These are phyloP conservation scores for Cyprichromis sp. DNA, from an alignment of 2,113 vertebrate species.

Conservation along the genomic window DNA sequence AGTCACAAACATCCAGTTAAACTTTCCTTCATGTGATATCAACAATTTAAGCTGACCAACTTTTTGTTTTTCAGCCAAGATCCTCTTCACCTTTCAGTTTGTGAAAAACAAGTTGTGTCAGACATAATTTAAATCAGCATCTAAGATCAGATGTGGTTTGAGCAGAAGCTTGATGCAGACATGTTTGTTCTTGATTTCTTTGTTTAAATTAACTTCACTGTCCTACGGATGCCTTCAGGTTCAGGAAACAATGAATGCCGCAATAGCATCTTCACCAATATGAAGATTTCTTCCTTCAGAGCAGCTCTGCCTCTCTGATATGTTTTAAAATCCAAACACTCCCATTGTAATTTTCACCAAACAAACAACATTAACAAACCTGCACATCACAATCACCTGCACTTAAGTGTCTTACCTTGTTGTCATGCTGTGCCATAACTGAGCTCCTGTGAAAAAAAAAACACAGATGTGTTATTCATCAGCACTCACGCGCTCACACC, in stretches of 20 bases:
- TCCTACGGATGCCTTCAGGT: background rate
- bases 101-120: background rate
- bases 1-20: background rate
- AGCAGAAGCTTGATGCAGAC: background rate
- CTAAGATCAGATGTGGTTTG: background rate
- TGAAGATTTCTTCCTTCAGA: background rate
- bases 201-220: background rate
- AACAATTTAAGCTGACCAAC: background rate
- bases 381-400: background rate
- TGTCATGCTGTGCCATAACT: conserved; percentile 78
- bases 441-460: conserved; percentile 65
- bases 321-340: background rate
- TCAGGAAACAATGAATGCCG: rapidly evolving
- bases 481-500: background rate
- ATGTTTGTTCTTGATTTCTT: rapidly evolving
- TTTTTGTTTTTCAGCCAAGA: background rate
- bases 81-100: background rate
- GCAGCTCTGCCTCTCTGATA: background rate
- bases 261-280: background rate
- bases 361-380: background rate
- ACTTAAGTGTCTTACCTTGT: conserved; percentile 73
- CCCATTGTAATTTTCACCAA: background rate
- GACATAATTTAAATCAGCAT: rapidly evolving
- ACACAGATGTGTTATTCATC: background rate
- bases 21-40: background rate